Percentiles rank a stretch among this genome's conserved stretches.
Evolutionary conservation across 2,113 vertebrate species (phyloP).

Genomic region (Nibea coibor): DNA sequence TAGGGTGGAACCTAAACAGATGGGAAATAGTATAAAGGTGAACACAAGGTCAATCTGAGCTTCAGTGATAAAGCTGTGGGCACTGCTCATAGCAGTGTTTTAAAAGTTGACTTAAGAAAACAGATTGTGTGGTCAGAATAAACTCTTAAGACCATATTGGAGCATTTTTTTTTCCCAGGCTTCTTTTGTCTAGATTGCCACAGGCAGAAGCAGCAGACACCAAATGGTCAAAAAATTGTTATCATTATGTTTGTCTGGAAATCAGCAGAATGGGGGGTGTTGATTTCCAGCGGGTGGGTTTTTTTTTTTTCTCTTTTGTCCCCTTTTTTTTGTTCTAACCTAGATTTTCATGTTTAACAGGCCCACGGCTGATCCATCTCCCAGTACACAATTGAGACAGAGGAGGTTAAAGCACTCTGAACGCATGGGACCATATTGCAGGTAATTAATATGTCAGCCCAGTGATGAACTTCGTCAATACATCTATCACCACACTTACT

Average conservation of each 20-base stretch:
- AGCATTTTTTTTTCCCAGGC: conserved; percentile 48
- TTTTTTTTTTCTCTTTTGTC: conserved; percentile 77
- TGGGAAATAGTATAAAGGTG: conserved; percentile 82
- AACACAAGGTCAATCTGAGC: conserved; percentile 77
- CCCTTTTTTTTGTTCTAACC: conserved; percentile 70
- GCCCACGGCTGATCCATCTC: conserved; percentile 63
- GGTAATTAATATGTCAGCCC: conserved; percentile 78
- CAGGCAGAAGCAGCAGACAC: conserved; percentile 82
- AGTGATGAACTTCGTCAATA: conserved; percentile 74
- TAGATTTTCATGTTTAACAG: conserved; percentile 73
- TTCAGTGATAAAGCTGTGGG: conserved; percentile 82
- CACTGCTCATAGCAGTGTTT: conserved; percentile 83
- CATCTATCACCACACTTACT: conserved; percentile 67
- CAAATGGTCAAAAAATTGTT: conserved; percentile 84
- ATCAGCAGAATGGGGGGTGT: conserved; percentile 72
- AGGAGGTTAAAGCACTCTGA: conserved; percentile 72
- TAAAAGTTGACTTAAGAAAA: conserved; percentile 86
- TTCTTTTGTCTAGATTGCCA: conserved; percentile 83
- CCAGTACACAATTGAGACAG: conserved; percentile 42
- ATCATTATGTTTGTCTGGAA: conserved; percentile 82
- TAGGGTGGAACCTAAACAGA: conserved; percentile 82
- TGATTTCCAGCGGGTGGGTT: conserved; percentile 76
- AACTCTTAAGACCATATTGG: conserved; percentile 86
- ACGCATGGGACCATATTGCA: conserved; percentile 57
- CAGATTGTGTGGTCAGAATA: conserved; percentile 86